phyloP scores from a whole-genome alignment of 2,113 vertebrate species.

The Notarius lentiginosus region DNA sequence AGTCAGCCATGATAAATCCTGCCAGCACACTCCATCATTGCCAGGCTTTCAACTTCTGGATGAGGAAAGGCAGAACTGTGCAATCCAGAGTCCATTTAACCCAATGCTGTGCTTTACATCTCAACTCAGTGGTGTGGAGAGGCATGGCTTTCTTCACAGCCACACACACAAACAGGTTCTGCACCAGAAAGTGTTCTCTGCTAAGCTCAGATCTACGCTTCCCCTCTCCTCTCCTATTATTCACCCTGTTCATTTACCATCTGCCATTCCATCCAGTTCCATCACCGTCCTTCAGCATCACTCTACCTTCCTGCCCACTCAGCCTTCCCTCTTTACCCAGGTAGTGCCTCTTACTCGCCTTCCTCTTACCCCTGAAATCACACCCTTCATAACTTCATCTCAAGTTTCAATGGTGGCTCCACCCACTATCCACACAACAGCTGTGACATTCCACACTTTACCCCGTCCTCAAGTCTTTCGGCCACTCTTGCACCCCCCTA shows the following conservation, averaged over 20 bases:
- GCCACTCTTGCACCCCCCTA: constrained; percentile 72
- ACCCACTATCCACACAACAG: constrained; percentile 69
- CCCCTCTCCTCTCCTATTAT: constrained; percentile 62
- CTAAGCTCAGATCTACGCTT: constrained; percentile 65
- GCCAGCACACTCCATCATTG: constrained; percentile 64
- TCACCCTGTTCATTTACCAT: constrained; percentile 72
- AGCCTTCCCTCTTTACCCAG: constrained; percentile 77
- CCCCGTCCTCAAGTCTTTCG: constrained; percentile 73
- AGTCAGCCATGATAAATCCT: constrained; percentile 62
- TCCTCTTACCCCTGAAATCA: constrained; percentile 71
- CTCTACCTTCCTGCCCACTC: constrained; percentile 71
- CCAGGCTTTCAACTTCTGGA: constrained; percentile 59
- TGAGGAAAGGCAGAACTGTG: constrained; percentile 73
- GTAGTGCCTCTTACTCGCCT: constrained; percentile 72
- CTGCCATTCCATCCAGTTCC: constrained; percentile 75
- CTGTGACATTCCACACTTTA: constrained; percentile 74
- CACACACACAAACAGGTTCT: constrained; percentile 73
- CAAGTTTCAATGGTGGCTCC: constrained; percentile 75
- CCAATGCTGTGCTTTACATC: constrained; percentile 68
- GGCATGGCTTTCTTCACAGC: constrained; percentile 71
- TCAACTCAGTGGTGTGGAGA: constrained; percentile 68
- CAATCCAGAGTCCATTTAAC: constrained; percentile 68
- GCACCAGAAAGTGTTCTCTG: constrained; percentile 70
- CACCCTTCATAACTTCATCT: constrained; percentile 66
- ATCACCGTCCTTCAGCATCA: constrained; percentile 81